These are phyloP conservation scores for Conchocele bisecta DNA, from an alignment of 2,888 invertebrate genomes.

Conservation along the genomic window DNA sequence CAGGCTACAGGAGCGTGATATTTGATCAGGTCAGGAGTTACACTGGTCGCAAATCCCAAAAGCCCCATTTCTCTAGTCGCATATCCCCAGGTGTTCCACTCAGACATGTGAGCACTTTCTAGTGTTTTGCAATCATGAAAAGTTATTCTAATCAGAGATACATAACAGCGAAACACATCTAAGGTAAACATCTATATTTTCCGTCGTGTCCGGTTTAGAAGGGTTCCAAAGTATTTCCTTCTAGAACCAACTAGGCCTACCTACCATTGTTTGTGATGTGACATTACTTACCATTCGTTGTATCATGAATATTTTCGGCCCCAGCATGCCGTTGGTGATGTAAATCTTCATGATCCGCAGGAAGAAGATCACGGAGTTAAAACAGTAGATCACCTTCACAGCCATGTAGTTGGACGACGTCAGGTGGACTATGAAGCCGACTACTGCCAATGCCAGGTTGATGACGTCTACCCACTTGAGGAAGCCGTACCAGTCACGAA, in stretches of 20 bases:
- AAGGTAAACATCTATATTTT: too few relatives aligned
- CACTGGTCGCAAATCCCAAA: too few relatives aligned
- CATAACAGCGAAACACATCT: too few relatives aligned
- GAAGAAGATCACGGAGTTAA: conserved; percentile 81
- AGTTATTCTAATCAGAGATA: too few relatives aligned
- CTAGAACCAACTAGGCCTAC: not conserved
- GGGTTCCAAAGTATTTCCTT: not conserved
- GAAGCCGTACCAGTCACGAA: conserved; percentile 78
- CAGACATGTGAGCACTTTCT: too few relatives aligned
- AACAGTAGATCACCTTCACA: conserved; percentile 76
- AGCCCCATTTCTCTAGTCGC: too few relatives aligned
- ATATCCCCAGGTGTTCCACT: too few relatives aligned
- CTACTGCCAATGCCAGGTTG: conserved; percentile 63
- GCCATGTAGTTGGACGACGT: conserved; percentile 2
- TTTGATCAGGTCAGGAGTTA: too few relatives aligned
- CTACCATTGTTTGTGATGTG: not conserved
- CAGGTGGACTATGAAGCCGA: conserved; percentile 62
- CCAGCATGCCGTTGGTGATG: conserved; percentile 81
- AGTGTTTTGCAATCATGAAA: too few relatives aligned
- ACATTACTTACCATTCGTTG: conserved; percentile 79
- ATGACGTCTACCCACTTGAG: conserved; percentile 62
- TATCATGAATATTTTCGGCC: conserved; percentile 83
- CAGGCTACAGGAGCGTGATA: too few relatives aligned
- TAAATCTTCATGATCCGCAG: conserved; percentile 80
- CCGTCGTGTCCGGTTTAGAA: too few relatives aligned